Evolutionary conservation across 2,797 vertebrate species (phyloP).

Genomic region (Fistularia commersonii): DNA sequence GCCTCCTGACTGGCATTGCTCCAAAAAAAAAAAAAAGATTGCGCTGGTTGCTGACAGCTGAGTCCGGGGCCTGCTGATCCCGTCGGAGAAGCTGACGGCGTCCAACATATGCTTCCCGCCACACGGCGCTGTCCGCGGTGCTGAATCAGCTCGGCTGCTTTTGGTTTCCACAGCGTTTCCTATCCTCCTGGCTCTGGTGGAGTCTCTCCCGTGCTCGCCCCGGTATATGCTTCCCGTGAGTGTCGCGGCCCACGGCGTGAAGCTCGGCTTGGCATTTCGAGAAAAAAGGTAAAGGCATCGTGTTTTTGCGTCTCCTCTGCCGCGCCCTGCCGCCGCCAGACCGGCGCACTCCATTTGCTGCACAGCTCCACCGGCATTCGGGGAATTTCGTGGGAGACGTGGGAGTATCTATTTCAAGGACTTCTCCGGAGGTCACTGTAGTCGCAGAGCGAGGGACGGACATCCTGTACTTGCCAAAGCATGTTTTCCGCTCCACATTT

Average conservation of each 20-base stretch:
- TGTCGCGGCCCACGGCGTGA: no score
- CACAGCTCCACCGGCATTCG: neutral
- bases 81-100: slow-evolving; percentile 19
- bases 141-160: slow-evolving; percentile 43
- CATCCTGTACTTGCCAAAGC: slow-evolving; percentile 12
- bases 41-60: slow-evolving; percentile 2
- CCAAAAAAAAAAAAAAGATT: neutral
- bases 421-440: neutral
- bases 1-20: no score
- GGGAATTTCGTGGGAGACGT: slow-evolving; percentile 2
- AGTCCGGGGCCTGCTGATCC: slow-evolving; percentile 12
- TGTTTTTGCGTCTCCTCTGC: no score
- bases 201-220: no score
- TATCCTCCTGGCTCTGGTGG: no score
- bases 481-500: slow-evolving; percentile 3
- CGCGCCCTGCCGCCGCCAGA: no score
- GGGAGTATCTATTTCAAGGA: slow-evolving; percentile 2
- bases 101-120: slow-evolving; percentile 7
- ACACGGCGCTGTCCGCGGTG: slow-evolving; percentile 41
- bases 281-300: no score
- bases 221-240: no score
- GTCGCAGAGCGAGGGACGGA: slow-evolving; percentile 9
- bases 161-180: slow-evolving; percentile 27
- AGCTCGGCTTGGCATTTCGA: no score
- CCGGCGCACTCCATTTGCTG: no score